Evolutionary conservation across 2,113 vertebrate species (phyloP).

Genomic region (Pheucticus melanocephalus): DNA sequence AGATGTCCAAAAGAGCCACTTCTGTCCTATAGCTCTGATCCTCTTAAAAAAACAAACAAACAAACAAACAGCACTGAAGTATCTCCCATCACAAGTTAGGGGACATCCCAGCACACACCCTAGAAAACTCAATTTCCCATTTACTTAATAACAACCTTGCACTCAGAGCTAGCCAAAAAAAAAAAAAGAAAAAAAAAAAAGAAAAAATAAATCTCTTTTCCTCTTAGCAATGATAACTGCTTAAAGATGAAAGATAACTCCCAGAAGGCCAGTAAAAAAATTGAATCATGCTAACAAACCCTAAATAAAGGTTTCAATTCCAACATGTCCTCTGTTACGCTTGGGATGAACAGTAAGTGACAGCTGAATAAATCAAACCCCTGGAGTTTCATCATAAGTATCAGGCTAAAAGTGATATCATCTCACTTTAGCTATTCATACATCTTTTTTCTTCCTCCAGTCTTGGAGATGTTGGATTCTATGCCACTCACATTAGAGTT

Average conservation of each 20-base stretch:
- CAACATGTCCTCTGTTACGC: not conserved
- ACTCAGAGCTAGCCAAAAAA: not conserved
- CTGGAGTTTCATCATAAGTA: not conserved
- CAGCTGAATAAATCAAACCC: constrained; percentile 35
- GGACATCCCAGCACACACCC: not conserved
- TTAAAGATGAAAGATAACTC: constrained; percentile 18
- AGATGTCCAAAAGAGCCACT: not conserved
- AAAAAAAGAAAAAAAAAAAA: too few species aligned
- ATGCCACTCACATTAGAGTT: not conserved
- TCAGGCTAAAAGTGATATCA: constrained; percentile 19
- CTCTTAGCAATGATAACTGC: not conserved
- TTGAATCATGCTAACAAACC: not conserved
- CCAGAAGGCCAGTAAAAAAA: not conserved
- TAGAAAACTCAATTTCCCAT: not conserved
- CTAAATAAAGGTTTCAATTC: constrained; percentile 18
- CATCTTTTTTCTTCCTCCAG: not conserved
- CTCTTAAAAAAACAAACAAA: not conserved
- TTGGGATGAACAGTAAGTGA: not conserved
- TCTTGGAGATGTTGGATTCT: not conserved
- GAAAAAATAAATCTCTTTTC: not conserved
- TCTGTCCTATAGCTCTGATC: not conserved
- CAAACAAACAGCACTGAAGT: too few species aligned
- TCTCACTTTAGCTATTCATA: not conserved
- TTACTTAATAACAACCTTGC: not conserved
- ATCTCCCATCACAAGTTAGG: not conserved